Evolutionary conservation across 2,797 vertebrate genomes (phyloP).

Genomic region (Poliocrania exsul): DNA sequence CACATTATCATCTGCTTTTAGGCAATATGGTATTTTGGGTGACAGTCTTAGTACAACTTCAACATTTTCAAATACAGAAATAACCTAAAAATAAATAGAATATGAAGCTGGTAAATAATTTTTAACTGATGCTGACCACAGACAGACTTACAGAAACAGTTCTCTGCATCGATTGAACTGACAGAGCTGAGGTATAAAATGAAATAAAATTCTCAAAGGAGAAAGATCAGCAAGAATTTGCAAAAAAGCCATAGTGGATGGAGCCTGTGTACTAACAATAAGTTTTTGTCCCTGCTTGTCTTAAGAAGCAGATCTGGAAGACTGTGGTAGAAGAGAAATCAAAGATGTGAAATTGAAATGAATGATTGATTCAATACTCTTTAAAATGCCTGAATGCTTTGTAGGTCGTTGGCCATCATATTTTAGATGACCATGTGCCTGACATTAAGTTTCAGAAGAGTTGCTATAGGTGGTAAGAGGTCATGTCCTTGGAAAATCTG

Average conservation of each 20-base stretch:
- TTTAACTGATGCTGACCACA: background rate
- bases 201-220: background rate
- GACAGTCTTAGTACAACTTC: rapidly evolving
- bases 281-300: background rate
- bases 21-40: background rate
- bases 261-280: background rate
- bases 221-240: background rate
- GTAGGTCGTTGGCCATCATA: background rate
- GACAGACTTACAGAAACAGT: background rate
- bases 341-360: background rate
- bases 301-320: background rate
- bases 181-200: background rate
- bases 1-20: background rate
- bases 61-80: background rate
- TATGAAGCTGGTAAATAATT: background rate
- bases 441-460: background rate
- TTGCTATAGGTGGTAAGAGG: background rate
- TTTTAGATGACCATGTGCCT: background rate
- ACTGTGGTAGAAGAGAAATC: background rate
- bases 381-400: background rate
- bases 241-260: rapidly evolving
- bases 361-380: background rate
- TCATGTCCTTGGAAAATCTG: background rate
- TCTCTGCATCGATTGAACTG: background rate
- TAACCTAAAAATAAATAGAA: background rate